Evolutionary conservation across 92 coral and sea anemone genomes (phyloP).

Genomic region (Umimayanthus kanabou): DNA sequence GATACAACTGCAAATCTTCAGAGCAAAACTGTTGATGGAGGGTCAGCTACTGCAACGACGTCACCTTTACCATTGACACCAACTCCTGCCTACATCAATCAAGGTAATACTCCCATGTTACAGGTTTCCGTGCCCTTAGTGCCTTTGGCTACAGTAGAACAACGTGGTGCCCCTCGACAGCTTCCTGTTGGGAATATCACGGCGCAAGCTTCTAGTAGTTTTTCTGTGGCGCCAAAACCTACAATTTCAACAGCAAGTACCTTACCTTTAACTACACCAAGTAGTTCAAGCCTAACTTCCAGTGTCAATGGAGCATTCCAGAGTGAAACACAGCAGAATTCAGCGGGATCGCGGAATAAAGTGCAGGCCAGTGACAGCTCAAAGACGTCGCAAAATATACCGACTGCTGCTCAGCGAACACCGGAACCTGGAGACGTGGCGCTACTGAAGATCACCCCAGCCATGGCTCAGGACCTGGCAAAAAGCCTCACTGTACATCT

Average conservation of each 20-base stretch:
- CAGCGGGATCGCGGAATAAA: background rate
- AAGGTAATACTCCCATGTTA: background rate
- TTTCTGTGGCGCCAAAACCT: background rate
- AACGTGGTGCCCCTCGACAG: background rate
- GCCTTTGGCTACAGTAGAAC: background rate
- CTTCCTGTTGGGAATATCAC: background rate
- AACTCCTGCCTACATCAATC: background rate
- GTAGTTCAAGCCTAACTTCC: background rate
- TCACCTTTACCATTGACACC: background rate
- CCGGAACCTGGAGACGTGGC: constrained; percentile 3
- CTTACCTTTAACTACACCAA: background rate
- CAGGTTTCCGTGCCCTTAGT: background rate
- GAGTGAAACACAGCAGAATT: background rate
- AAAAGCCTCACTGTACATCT: constrained; percentile 19
- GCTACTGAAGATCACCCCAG: constrained; percentile 10
- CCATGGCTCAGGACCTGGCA: constrained; percentile 14
- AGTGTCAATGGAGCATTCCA: background rate
- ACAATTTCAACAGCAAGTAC: background rate
- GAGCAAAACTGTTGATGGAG: background rate
- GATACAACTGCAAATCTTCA: background rate
- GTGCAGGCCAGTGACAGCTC: background rate
- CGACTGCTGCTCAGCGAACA: background rate
- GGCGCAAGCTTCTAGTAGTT: background rate
- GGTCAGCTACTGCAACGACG: background rate
- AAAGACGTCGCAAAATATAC: background rate